These are phyloP conservation scores for Platycheirus rosarum DNA, from an alignment of 2,888 invertebrate species.

Conservation along the genomic window DNA sequence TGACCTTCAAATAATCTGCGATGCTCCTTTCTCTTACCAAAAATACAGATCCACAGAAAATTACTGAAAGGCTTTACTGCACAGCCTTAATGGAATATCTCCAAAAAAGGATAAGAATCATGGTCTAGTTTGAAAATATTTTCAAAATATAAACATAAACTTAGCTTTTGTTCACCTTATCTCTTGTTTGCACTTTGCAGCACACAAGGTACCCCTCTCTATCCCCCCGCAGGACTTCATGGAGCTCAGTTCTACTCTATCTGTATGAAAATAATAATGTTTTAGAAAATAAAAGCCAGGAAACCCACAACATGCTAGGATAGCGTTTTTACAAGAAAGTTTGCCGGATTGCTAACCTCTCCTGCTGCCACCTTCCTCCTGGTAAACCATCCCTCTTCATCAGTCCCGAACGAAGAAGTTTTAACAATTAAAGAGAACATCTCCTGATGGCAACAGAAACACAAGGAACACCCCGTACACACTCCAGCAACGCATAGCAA, in stretches of 20 bases:
- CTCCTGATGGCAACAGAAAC: conserved; percentile 14
- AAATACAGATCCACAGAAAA: no score
- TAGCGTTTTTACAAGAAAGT: conserved; percentile 31
- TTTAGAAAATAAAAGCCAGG: conserved; percentile 34
- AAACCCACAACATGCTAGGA: conserved; percentile 23
- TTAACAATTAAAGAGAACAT: conserved; percentile 71
- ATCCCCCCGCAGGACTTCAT: not conserved
- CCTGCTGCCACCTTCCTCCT: no score
- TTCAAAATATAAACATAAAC: no score
- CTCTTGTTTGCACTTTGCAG: conserved; percentile 10
- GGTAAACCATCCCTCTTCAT: conserved; percentile 15
- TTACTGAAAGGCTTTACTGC: no score
- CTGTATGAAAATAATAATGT: conserved; percentile 35
- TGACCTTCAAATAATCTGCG: no score
- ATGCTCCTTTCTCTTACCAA: no score
- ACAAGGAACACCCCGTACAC: conserved; percentile 24
- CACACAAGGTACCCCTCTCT: conserved; percentile 6
- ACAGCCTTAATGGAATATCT: no score
- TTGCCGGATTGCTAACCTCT: not conserved
- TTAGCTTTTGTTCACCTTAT: conserved; percentile 34
- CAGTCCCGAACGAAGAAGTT: conserved; percentile 53
- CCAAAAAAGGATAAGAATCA: no score
- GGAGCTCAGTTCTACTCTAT: conserved; percentile 18
- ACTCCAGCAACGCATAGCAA: conserved; percentile 34
- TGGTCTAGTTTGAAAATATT: no score